Evolutionary conservation across 1,140 invertebrate genomes (phyloP), one percentile per base, ranked within the genome.

Genomic region (Cataglyphis hispanica): DNA sequence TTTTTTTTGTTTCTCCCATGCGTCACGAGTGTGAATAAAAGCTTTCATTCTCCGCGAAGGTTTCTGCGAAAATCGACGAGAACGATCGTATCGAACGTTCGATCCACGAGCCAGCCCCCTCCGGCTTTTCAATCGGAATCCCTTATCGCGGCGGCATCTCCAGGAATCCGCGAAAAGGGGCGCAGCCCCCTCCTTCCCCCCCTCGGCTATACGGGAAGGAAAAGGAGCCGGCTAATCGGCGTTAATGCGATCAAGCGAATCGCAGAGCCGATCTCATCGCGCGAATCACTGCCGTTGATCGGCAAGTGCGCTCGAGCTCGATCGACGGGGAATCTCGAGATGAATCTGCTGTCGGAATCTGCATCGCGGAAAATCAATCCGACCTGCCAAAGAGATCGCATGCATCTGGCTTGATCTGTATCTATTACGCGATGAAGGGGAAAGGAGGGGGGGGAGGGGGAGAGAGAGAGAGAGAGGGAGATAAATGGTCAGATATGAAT

Each of bases 171-270:
- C 53, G 67, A 43, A 34, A 72, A 43, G 34, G 34, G 10, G 56
- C 40, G 40, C 58, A 75, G 50, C 22, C n/a, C 11, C 31, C n/a
- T n/a, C n/a, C n/a, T n/a, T n/a, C n/a, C n/a, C n/a, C n/a, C n/a
- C n/a, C n/a, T n/a, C 72, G 56, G 25, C 16, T 27, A 34, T 60
- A 19, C 19, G 40, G 78, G 43, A 83, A 83, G 40, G 78, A 60
- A 83, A 83, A 83, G 67, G 78, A 72, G 67, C 50, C 67, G 67
- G 60, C 78, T 83, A 83, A 83, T 83, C 78, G 78, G 53, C 78
- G 78, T 83, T 83, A 83, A 83, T 40, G 31, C 78, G 67, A 83
- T 83, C 78, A 74, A 72, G 78, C 67, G 78, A 37, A 70, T 74
- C 67, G 56, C 67, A 60, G 67, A 27, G 78, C 37, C 67, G 67